Evolutionary conservation across 2,888 invertebrate species (phyloP).

Genomic region (Eurytoma adleriae): DNA sequence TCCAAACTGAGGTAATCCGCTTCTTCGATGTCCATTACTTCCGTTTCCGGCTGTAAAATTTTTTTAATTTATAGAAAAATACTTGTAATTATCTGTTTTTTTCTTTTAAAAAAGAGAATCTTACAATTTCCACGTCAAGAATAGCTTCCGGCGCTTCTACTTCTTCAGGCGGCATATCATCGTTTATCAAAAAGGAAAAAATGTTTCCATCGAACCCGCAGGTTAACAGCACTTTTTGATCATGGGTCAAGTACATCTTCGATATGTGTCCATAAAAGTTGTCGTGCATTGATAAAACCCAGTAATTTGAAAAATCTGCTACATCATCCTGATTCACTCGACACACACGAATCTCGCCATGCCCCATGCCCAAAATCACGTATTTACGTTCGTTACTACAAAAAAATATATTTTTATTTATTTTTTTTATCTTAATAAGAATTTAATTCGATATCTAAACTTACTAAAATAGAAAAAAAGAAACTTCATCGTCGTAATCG

Average conservation of each 20-base stretch:
- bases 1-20: constrained; percentile 78
- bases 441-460: constrained; percentile 54
- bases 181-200: constrained; percentile 80
- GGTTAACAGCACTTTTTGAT: constrained; percentile 80
- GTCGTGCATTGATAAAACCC: constrained; percentile 86
- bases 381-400: constrained; percentile 74
- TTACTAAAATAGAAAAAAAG: constrained; percentile 78
- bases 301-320: constrained; percentile 81
- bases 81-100: background rate
- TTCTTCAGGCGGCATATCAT: constrained; percentile 50
- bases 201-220: constrained; percentile 88
- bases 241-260: constrained; percentile 80
- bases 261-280: constrained; percentile 83
- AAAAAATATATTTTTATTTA: background rate
- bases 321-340: constrained; percentile 76
- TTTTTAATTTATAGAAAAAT: background rate
- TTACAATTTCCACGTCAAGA: constrained; percentile 48
- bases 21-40: constrained; percentile 74
- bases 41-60: constrained; percentile 22
- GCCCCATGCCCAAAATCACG: constrained; percentile 80
- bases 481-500: constrained; percentile 79
- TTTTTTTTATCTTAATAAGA: background rate
- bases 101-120: background rate
- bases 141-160: constrained; percentile 37
- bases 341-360: constrained; percentile 81